Evolutionary conservation across 2,888 invertebrate genomes (phyloP).

Genomic region (Nomada lathburiana): DNA sequence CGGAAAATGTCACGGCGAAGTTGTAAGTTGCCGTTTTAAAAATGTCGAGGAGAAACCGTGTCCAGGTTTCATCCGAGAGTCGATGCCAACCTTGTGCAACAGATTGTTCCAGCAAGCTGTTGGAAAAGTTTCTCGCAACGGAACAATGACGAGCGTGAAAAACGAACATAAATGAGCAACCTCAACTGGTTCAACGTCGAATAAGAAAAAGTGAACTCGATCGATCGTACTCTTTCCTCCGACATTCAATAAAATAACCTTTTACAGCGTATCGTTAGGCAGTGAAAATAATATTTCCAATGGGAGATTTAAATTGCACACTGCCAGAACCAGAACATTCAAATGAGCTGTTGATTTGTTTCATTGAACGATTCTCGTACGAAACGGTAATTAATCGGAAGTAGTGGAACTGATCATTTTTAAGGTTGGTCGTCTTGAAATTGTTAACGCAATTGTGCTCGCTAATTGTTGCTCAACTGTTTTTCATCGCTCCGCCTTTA

Average conservation of each 20-base stretch:
- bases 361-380: no score
- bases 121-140: background rate
- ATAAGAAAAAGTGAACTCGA: background rate
- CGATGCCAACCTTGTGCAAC: slow-evolving; percentile 9
- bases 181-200: background rate
- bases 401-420: no score
- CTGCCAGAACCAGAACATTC: no score
- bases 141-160: slow-evolving; percentile 7
- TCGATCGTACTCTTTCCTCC: slow-evolving; percentile 5
- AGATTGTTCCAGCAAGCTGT: slow-evolving; percentile 19
- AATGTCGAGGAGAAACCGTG: background rate
- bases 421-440: no score
- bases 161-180: slow-evolving; percentile 9
- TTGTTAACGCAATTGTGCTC: no score
- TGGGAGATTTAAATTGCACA: no score
- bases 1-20: no score
- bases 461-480: no score
- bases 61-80: background rate
- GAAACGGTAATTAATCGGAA: no score
- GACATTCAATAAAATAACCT: slow-evolving; percentile 10
- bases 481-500: background rate
- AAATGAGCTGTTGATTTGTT: no score
- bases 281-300: background rate
- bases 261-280: background rate
- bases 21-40: background rate